Evolutionary conservation across 2,797 vertebrate genomes (phyloP).

Genomic region (Delichon dasypus): DNA sequence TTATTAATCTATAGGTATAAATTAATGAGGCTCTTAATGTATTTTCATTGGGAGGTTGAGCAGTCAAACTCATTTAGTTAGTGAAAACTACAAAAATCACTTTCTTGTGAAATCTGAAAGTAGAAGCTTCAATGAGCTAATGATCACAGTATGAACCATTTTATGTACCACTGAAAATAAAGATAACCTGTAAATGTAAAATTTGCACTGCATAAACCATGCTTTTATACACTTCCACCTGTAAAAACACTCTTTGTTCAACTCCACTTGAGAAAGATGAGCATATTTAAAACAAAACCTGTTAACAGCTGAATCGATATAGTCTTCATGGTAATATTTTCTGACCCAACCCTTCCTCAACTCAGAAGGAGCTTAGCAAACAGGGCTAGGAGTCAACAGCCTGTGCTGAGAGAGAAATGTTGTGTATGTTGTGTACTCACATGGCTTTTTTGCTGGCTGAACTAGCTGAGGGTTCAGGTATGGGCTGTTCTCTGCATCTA

Average conservation of each 20-base stretch:
- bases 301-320: background rate
- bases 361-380: background rate
- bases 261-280: slow-evolving; percentile 21
- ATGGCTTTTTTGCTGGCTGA: slow-evolving; percentile 98
- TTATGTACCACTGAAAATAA: slow-evolving; percentile 76
- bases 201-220: slow-evolving; percentile 65
- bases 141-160: slow-evolving; percentile 70
- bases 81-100: slow-evolving; percentile 79
- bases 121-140: slow-evolving; percentile 79
- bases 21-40: slow-evolving; percentile 83
- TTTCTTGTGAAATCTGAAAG: slow-evolving; percentile 79
- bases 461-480: slow-evolving; percentile 98
- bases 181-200: slow-evolving; percentile 73
- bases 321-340: background rate
- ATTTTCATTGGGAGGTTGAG: slow-evolving; percentile 78
- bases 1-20: slow-evolving; percentile 72
- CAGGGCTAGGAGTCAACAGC: background rate
- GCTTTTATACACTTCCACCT: slow-evolving; percentile 55
- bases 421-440: slow-evolving; percentile 79
- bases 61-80: slow-evolving; percentile 79
- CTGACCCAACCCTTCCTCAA: background rate
- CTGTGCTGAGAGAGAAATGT: background rate
- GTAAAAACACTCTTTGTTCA: slow-evolving; percentile 54
- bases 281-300: background rate
- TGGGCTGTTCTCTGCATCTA: slow-evolving; percentile 99